Conservation (phyloP, 2,797 vertebrate genomes). For the Threskiornis aethiopicus region DNA sequence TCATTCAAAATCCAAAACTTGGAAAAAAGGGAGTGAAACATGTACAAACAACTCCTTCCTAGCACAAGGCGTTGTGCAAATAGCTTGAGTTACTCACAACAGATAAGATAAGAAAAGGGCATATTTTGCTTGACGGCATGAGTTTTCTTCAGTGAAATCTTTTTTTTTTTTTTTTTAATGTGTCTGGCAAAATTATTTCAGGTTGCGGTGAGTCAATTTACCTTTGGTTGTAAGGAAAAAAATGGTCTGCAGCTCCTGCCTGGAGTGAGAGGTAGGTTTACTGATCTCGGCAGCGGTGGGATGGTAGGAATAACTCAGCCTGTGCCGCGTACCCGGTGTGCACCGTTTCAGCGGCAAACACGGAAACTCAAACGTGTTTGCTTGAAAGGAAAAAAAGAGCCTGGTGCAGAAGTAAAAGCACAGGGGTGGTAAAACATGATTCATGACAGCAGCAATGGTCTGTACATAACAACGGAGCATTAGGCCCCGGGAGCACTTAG, state of each 20-base stretch:
- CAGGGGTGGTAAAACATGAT: conserved; percentile 51
- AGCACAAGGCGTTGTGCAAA: conserved; percentile 67
- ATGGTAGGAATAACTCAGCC: neutral
- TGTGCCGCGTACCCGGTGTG: neutral
- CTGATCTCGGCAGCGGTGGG: neutral
- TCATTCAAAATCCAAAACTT: conserved; percentile 39
- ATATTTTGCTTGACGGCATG: conserved; percentile 56
- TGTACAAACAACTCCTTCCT: conserved; percentile 69
- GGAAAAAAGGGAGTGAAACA: conserved; percentile 59
- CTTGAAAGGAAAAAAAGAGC: neutral
- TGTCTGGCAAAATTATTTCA: neutral
- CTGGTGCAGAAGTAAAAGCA: conserved; percentile 13
- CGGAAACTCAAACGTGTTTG: conserved; percentile 36
- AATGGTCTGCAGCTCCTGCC: neutral
- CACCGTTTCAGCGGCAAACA: neutral
- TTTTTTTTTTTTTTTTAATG: neutral
- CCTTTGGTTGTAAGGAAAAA: neutral
- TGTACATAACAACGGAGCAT: conserved; percentile 79
- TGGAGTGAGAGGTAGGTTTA: neutral
- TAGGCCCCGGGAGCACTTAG: conserved; percentile 73
- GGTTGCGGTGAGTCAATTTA: neutral
- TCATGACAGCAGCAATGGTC: conserved; percentile 67
- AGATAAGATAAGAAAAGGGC: conserved; percentile 69
- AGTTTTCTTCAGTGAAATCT: neutral
- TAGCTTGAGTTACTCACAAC: conserved; percentile 54